phyloP scores from a whole-genome alignment of 2,888 invertebrate species.

The Alcis repandata region DNA sequence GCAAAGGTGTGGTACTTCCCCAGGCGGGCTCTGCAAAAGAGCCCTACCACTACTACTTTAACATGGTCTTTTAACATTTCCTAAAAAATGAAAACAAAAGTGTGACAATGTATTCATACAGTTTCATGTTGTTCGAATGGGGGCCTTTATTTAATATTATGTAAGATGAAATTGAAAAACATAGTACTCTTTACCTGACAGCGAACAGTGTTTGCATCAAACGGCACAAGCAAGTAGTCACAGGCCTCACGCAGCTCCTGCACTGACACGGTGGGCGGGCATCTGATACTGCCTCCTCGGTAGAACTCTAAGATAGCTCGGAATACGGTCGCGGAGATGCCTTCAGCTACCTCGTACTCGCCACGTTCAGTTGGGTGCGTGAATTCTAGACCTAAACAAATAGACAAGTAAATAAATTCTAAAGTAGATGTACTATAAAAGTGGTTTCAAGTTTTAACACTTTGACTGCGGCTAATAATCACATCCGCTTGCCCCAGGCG shows the following conservation, averaged over 20 bases:
- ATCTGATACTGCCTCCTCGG: slow-evolving; percentile 95
- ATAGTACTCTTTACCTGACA: slow-evolving; percentile 87
- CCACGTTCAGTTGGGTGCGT: slow-evolving; percentile 98
- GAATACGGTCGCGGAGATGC: slow-evolving; percentile 97
- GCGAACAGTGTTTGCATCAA: slow-evolving; percentile 97
- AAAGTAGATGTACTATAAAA: neutral
- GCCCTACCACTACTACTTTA: too few species aligned
- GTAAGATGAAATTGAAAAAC: too few species aligned
- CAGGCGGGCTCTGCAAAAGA: too few species aligned
- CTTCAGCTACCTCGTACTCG: slow-evolving; percentile 98
- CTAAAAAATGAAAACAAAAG: too few species aligned
- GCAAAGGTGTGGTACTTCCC: too few species aligned
- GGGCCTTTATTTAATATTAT: too few species aligned
- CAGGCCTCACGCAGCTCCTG: slow-evolving; percentile 99
- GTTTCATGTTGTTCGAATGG: too few species aligned
- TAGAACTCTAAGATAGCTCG: slow-evolving; percentile 98
- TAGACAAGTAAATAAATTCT: neutral
- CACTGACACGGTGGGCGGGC: slow-evolving; percentile 98
- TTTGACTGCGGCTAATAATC: too few species aligned
- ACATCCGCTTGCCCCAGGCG: too few species aligned
- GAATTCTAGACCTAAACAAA: slow-evolving; percentile 92
- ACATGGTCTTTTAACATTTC: too few species aligned
- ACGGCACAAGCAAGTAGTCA: slow-evolving; percentile 98
- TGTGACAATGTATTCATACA: too few species aligned
- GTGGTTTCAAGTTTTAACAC: too few species aligned